A percentile compares a stretch with the other conserved stretches of the same genome.
These are phyloP conservation scores for Sphaeramia orbicularis DNA, from an alignment of 2,797 vertebrate genomes.

Conservation along the genomic window DNA sequence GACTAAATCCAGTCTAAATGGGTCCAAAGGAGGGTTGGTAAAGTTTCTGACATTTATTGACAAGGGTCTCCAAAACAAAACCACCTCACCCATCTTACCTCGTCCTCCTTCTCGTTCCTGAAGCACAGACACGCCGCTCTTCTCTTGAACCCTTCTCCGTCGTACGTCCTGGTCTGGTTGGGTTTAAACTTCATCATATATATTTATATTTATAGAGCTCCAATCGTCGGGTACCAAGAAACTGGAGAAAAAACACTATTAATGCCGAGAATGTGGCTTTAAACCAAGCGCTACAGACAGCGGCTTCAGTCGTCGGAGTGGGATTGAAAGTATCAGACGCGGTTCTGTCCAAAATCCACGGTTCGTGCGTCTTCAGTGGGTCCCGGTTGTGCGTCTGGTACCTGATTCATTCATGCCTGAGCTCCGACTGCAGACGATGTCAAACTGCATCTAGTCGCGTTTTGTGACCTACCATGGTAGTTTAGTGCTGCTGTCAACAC, in stretches of 20 bases:
- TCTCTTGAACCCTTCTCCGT: slow-evolving; percentile 95
- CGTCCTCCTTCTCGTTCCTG: slow-evolving; percentile 91
- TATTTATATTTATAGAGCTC: no score
- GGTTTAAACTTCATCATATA: slow-evolving; percentile 99
- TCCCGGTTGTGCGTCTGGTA: no score
- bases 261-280: background rate
- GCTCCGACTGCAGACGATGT: slow-evolving; percentile 9
- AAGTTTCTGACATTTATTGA: background rate
- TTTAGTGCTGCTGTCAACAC: slow-evolving; percentile 57
- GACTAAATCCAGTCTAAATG: no score
- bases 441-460: slow-evolving; percentile 14
- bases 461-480: slow-evolving; percentile 36
- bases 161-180: slow-evolving; percentile 97
- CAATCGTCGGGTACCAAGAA: no score
- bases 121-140: slow-evolving; percentile 95
- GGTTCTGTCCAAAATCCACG: background rate
- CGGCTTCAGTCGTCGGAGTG: background rate
- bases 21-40: background rate
- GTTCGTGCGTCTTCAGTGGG: no score
- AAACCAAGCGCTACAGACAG: background rate
- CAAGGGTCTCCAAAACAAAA: no score
- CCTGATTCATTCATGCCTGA: slow-evolving; percentile 41
- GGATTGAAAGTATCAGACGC: background rate
- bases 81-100: slow-evolving; percentile 83
- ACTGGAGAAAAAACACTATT: background rate